Evolutionary conservation across 2,888 invertebrate species (phyloP), one percentile per base, ranked within the genome.

Genomic region (Stenchaetothrips biformis): DNA sequence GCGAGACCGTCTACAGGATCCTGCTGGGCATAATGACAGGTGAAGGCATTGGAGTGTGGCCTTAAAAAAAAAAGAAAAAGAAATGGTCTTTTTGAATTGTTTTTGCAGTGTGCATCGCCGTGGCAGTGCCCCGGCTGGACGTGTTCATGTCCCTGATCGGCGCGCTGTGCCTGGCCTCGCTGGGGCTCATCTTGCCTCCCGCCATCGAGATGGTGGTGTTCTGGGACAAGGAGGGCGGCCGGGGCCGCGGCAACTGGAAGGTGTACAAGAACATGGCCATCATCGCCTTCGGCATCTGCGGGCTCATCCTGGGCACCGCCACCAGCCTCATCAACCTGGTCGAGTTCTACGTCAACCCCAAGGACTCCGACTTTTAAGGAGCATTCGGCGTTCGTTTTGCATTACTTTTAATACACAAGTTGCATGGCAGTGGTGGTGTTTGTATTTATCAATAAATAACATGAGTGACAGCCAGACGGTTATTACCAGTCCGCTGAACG

Each of bases 131-230:
- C 2, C 93, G 96, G 84, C 88, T 98, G 78, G 96, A 95, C 0
- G 94, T 96, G 0, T 96, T 97, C 86, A 98, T 98, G 83, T 95
- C 97, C 0, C 88, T 98, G n/a, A 95, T 98, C 6, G 98, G 98
- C 78, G 97, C 97, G 74, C 93, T 98, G 1, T 96, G 97, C 84
- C 89, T 96, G 59, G 96, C 97, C 47, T 95, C 95, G 82, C 89
- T 98, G 79, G 97, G 97, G 47, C 89, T 98, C 49, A 96, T 98
- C 85, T 94, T 97, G 86, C 98, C 98, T 0, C 93, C 97, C 16
- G 89, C 95, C 16, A 95, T 98, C 83, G 97, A 98, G 86, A 89
- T 95, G 81, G 93, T 97, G 48, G 95, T 96, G 0, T 93, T 92
- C 85, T 95, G 95, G 92, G 94, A 95, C 84, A 90, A 92, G 77